Evolutionary conservation across 2,888 invertebrate genomes (phyloP), one percentile per base, ranked within the genome.

Genomic region (Dasypogon diadema): DNA sequence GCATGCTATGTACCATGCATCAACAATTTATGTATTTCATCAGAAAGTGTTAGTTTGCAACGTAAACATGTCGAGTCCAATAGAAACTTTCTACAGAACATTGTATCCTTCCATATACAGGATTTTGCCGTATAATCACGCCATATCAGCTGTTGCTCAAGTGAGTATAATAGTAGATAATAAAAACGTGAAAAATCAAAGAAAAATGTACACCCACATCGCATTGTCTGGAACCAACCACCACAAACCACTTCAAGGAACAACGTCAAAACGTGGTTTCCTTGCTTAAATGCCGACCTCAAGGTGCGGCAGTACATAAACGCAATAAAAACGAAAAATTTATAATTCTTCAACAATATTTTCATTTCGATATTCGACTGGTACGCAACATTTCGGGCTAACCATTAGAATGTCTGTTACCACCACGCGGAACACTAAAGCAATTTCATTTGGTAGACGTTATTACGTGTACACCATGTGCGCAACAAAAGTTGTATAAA

Each of bases 401-500:
- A n/a, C n/a, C n/a, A n/a, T n/a, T 46, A 8, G 3, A 46, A 14
- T 46, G 12, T 46, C 12, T 46, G 16, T 46, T 46, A 8, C 22
- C 12, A 26, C 14, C 18, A 58, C 10, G 30, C 16, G 1, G 58
- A 58, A 58, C n/a, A n/a, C n/a, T n/a, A 26, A 14, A 6, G 16
- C 16, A 2, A 16, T 58, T 5, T 34, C 14, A 14, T 26, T 4
- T 12, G 6, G 5, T 14, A 2, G 26, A 2, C 12, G 14, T n/a
- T 58, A 58, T 30, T 30, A 58, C 30, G 12, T 8, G n/a, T 48
- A 48, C 48, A 12, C 16, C 48, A 48, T 3, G 48, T 48, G n/a
- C 14, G 10, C 14, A 24, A 42, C 22, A 22, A 18, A 42, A 65
- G 16, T 60, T 37, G 21, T 22, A 65, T 65, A 65, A 65, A 65